Evolutionary conservation across 2,113 vertebrate genomes (phyloP).

Genomic region (Larimichthys crocea): DNA sequence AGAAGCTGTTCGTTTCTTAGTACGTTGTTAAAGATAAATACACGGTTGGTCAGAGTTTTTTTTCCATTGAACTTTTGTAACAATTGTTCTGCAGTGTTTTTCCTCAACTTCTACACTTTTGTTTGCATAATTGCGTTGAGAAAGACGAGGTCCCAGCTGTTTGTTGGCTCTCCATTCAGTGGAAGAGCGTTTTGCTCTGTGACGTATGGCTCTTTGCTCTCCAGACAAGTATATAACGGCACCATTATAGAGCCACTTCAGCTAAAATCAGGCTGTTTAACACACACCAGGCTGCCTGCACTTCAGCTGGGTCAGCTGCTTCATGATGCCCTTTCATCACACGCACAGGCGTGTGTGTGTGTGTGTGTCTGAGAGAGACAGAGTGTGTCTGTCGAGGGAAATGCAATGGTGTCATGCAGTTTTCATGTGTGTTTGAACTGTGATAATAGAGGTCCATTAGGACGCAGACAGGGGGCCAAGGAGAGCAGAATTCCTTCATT

Average conservation of each 20-base stretch:
- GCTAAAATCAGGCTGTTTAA: conserved; percentile 61
- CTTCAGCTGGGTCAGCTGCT: conserved; percentile 63
- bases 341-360: conserved; percentile 15
- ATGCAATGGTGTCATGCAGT: not conserved
- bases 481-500: conserved; percentile 63
- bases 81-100: not conserved
- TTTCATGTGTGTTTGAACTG: conserved; percentile 56
- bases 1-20: not conserved
- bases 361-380: not conserved
- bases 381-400: not conserved
- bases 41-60: not conserved
- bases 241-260: conserved; percentile 56
- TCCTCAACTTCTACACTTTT: not conserved
- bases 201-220: conserved; percentile 19
- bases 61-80: not conserved
- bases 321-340: conserved; percentile 52
- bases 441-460: conserved; percentile 73
- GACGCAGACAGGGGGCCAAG: conserved; percentile 42
- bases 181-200: conserved; percentile 10
- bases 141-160: not conserved
- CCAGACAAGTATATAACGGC: conserved; percentile 55
- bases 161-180: conserved; percentile 13
- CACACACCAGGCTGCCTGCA: conserved; percentile 48
- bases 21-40: not conserved
- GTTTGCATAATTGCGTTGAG: not conserved